These are phyloP conservation scores for Aethina tumida DNA, from an alignment of 1,140 invertebrate genomes.

Conservation along the genomic window DNA sequence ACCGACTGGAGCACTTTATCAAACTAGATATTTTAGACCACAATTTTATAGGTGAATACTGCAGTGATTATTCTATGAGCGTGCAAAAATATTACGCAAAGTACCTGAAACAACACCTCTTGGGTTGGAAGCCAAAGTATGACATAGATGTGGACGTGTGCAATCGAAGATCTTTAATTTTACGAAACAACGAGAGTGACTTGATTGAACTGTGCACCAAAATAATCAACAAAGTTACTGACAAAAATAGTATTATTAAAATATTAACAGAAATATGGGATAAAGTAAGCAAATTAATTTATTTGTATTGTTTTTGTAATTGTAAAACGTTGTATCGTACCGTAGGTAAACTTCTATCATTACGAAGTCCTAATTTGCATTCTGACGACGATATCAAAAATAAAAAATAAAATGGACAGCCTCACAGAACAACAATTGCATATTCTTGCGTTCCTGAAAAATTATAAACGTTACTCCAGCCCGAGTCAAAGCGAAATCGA, in stretches of 20 bases:
- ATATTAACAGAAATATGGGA: too few relatives aligned
- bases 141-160: too few relatives aligned
- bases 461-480: slow-evolving; percentile 18
- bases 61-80: slow-evolving; percentile 25
- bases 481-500: slow-evolving; percentile 24
- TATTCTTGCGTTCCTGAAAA: slow-evolving; percentile 22
- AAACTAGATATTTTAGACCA: slow-evolving; percentile 14
- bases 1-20: slow-evolving; percentile 22
- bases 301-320: too few relatives aligned
- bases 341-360: slow-evolving; percentile 30
- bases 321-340: slow-evolving; percentile 6
- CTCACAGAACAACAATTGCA: slow-evolving; percentile 5
- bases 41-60: slow-evolving; percentile 18
- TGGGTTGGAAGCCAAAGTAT: slow-evolving; percentile 21
- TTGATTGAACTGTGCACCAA: too few relatives aligned
- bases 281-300: too few relatives aligned
- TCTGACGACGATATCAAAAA: slow-evolving; percentile 10
- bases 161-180: too few relatives aligned
- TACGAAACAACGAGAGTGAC: too few relatives aligned
- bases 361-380: slow-evolving; percentile 30
- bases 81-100: slow-evolving; percentile 16
- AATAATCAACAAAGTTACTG: too few relatives aligned
- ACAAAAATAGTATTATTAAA: too few relatives aligned
- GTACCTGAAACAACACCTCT: slow-evolving; percentile 21
- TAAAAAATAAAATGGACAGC: slow-evolving; percentile 5